Evolutionary conservation across 1,140 invertebrate genomes (phyloP).

Genomic region (Aphelenchoides avenae): DNA sequence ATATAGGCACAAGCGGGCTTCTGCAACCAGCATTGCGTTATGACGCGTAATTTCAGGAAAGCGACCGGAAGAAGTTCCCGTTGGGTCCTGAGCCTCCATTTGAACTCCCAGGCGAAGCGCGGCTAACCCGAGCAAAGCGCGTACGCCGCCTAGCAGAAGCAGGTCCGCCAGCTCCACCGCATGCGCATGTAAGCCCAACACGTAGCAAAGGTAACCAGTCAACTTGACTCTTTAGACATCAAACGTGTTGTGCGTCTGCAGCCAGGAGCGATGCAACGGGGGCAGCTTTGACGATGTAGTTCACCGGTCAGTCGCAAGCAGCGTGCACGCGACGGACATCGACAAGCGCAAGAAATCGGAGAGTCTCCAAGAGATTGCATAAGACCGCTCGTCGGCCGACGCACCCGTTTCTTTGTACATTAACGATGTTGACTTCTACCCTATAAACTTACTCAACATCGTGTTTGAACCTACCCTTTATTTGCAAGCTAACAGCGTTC

Average conservation of each 20-base stretch:
- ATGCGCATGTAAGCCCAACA: conserved; percentile 16
- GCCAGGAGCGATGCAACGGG: conserved; percentile 18
- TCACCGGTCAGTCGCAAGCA: conserved; percentile 14
- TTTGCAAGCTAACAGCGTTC: too few relatives aligned
- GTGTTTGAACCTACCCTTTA: too few relatives aligned
- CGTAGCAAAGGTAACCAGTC: background rate
- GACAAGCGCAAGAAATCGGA: too few relatives aligned
- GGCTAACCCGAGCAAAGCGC: background rate
- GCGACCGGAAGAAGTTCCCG: too few relatives aligned
- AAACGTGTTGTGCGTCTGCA: conserved; percentile 28
- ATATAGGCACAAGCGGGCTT: background rate
- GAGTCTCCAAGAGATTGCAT: too few relatives aligned
- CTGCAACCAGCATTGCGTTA: background rate
- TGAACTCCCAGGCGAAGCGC: background rate
- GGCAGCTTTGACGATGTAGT: conserved; percentile 17
- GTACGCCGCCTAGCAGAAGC: background rate
- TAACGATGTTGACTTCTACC: too few relatives aligned
- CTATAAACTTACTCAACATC: too few relatives aligned
- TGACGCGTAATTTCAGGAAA: too few relatives aligned
- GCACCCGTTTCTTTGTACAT: too few relatives aligned
- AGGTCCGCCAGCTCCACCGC: conserved; percentile 23
- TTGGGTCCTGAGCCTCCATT: too few relatives aligned
- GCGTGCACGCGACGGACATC: background rate
- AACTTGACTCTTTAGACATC: conserved; percentile 12
- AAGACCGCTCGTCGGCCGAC: too few relatives aligned